Conservation (phyloP, 2,113 vertebrate genomes). For the Ophthalmolycus amberensis region DNA sequence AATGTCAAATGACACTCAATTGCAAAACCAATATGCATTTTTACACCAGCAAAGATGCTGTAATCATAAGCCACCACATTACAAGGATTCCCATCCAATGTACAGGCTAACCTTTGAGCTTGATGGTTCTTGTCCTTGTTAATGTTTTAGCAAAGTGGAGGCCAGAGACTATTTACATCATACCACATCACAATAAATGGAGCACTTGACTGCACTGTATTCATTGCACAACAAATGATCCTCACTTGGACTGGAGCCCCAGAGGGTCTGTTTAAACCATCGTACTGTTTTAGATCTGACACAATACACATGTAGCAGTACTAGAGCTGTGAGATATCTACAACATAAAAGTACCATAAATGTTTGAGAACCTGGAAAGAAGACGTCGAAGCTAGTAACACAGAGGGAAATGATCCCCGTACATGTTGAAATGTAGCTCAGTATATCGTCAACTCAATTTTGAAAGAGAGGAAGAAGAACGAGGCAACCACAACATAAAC, state of each 20-base stretch:
- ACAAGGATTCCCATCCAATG: background rate
- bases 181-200: background rate
- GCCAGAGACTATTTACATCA: slow-evolving; percentile 3
- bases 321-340: background rate
- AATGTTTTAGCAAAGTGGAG: background rate
- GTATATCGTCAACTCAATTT: background rate
- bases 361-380: background rate
- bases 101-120: background rate
- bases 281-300: background rate
- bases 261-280: background rate
- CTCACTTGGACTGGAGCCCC: slow-evolving; percentile 6
- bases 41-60: background rate
- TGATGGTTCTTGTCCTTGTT: background rate
- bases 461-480: background rate
- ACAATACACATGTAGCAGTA: background rate
- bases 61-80: background rate
- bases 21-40: background rate
- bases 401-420: background rate
- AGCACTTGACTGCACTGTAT: background rate
- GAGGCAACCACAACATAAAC: background rate
- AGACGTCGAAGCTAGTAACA: background rate
- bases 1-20: background rate
- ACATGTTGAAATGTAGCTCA: background rate
- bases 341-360: background rate
- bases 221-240: slow-evolving; percentile 1